Evolutionary conservation across 2,113 vertebrate species (phyloP).

Genomic region (Thalassoma bifasciatum): DNA sequence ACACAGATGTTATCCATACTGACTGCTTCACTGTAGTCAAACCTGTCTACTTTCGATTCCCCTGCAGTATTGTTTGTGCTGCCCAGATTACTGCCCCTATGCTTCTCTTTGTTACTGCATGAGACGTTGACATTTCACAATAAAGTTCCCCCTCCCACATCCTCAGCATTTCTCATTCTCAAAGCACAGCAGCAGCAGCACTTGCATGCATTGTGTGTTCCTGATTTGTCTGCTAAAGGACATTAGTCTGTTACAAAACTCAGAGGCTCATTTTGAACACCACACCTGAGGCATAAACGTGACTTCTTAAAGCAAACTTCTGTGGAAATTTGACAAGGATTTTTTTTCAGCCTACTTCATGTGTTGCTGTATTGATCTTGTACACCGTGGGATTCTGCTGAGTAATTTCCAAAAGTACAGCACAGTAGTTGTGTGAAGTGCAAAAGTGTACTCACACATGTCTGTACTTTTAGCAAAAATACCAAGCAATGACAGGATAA

Average conservation of each 20-base stretch:
- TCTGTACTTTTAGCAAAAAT: neutral
- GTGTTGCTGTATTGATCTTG: conserved; percentile 6
- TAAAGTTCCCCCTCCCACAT: conserved; percentile 76
- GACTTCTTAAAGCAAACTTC: neutral
- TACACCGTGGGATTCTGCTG: conserved; percentile 16
- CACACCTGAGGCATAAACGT: neutral
- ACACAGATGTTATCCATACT: neutral
- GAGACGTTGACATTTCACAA: conserved; percentile 61
- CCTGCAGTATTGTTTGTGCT: neutral
- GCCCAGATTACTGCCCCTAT: conserved; percentile 8
- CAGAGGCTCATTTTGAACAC: neutral
- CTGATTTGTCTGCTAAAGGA: neutral
- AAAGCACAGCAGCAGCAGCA: neutral
- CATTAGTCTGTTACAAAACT: neutral
- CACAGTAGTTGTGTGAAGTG: neutral
- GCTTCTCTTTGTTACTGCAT: conserved; percentile 22
- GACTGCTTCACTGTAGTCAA: neutral
- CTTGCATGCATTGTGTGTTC: conserved; percentile 11
- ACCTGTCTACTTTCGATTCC: neutral
- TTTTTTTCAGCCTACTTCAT: conserved; percentile 8
- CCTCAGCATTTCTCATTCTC: conserved; percentile 24
- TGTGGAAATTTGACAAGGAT: neutral
- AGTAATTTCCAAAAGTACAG: conserved; percentile 28
- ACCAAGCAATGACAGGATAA: neutral
- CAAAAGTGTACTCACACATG: neutral